Conservation (phyloP, 1,140 invertebrate species). For the Oscheius sp. region DNA sequence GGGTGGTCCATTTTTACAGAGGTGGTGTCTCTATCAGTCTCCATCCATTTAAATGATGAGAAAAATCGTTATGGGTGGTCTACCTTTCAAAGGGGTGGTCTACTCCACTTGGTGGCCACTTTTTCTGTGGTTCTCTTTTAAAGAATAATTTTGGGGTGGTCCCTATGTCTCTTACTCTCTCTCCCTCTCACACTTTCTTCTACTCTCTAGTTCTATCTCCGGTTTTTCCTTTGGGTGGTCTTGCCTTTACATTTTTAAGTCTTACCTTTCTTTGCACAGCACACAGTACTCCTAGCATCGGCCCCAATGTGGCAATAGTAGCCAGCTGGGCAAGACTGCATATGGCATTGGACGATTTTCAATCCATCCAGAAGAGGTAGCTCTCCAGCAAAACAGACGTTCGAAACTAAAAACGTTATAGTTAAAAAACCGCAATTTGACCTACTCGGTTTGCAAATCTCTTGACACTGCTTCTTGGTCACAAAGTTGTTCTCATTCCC, state of each 20-base stretch:
- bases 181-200: too few relatives aligned
- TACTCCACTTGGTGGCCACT: too few relatives aligned
- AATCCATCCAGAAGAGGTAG: conserved; percentile 18
- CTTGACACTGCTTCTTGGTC: conserved; percentile 35
- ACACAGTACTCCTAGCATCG: conserved; percentile 27
- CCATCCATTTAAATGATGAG: too few relatives aligned
- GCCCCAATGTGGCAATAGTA: conserved; percentile 39
- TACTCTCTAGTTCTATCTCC: too few relatives aligned
- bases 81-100: too few relatives aligned
- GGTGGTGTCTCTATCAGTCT: too few relatives aligned
- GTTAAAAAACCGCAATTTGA: neutral
- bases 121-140: too few relatives aligned
- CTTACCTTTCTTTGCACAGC: conserved; percentile 11
- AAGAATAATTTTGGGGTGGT: too few relatives aligned
- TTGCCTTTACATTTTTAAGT: neutral
- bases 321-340: conserved; percentile 22
- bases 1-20: too few relatives aligned
- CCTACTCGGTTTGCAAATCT: conserved; percentile 40
- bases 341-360: conserved; percentile 36
- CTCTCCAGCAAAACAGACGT: conserved; percentile 44
- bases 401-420: conserved; percentile 31
- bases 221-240: too few relatives aligned
- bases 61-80: too few relatives aligned
- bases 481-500: conserved; percentile 46
- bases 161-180: too few relatives aligned